Conservation (phyloP, 2,888 invertebrate species). For the Drosophila borborema region DNA sequence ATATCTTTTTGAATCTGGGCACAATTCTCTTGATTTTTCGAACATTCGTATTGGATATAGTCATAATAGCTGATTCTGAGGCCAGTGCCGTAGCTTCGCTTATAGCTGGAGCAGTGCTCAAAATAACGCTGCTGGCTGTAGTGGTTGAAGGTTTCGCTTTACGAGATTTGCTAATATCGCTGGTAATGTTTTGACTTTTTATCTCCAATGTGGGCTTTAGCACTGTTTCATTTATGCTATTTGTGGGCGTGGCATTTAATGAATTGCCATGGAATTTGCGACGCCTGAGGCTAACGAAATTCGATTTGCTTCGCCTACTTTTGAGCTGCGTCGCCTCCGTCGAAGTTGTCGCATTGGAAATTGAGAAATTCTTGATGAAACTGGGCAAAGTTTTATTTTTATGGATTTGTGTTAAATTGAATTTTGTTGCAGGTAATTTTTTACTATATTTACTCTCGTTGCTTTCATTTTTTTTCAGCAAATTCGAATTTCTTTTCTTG, state of each 20-base stretch:
- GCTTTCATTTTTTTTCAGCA: not conserved
- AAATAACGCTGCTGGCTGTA: constrained; percentile 1
- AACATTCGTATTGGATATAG: constrained; percentile 57
- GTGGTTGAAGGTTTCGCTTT: not conserved
- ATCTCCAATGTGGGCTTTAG: not conserved
- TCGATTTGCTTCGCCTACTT: not conserved
- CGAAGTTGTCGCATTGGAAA: not conserved
- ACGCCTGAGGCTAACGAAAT: not conserved
- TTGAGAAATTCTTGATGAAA: not conserved
- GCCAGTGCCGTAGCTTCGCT: constrained; percentile 42
- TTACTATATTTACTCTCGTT: not conserved
- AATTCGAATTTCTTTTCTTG: not conserved
- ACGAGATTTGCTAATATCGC: not conserved
- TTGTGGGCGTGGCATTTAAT: not conserved
- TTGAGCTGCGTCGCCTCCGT: not conserved
- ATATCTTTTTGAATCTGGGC: constrained; percentile 20
- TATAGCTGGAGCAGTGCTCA: constrained; percentile 6
- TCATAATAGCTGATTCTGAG: constrained; percentile 64
- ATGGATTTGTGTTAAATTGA: not conserved
- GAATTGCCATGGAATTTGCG: not conserved
- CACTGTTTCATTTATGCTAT: not conserved
- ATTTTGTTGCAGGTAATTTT: not conserved
- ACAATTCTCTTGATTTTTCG: constrained; percentile 12
- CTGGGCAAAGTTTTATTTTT: not conserved
- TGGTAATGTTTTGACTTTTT: not conserved